A percentile compares a stretch with the other conserved stretches of the same genome.
Conservation (phyloP, 2,113 vertebrate genomes). For the Limanda limanda region DNA sequence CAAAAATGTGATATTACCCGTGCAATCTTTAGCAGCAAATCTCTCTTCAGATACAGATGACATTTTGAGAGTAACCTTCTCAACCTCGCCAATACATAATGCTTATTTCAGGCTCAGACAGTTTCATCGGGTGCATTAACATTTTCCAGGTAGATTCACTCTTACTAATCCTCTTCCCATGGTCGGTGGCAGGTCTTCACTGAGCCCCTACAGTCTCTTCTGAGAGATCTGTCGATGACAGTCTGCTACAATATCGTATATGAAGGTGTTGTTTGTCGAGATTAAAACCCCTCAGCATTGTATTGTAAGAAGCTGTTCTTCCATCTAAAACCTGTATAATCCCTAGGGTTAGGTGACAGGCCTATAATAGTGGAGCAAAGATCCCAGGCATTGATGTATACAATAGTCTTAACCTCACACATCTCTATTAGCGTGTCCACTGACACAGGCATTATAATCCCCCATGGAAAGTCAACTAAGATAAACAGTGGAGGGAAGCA, state of each 20-base stretch:
- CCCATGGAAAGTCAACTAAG: conserved; percentile 73
- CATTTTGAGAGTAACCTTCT: conserved; percentile 65
- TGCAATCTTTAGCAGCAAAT: conserved; percentile 45
- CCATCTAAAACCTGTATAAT: conserved; percentile 75
- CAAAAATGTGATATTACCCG: conserved; percentile 29
- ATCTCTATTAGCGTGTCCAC: conserved; percentile 76
- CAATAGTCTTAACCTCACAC: conserved; percentile 73
- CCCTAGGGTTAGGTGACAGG: conserved; percentile 66
- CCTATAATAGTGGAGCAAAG: conserved; percentile 67
- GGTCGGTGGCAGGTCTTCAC: conserved; percentile 52
- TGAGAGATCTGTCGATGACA: conserved; percentile 52
- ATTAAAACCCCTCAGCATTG: conserved; percentile 61
- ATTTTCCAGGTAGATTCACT: conserved; percentile 63
- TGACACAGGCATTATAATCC: conserved; percentile 70
- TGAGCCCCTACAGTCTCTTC: conserved; percentile 7
- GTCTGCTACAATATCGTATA: conserved; percentile 55
- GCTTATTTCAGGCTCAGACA: conserved; percentile 52
- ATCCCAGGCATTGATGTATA: conserved; percentile 71
- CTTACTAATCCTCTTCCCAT: conserved; percentile 62
- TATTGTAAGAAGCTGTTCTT: conserved; percentile 50
- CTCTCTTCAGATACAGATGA: conserved; percentile 43
- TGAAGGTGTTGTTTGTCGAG: conserved; percentile 74
- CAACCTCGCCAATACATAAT: conserved; percentile 35
- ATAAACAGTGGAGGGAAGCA: conserved; percentile 67
- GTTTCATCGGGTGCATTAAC: conserved; percentile 63